A percentile compares a stretch with the other conserved stretches of the same genome.
phyloP scores from a whole-genome alignment of 1,140 invertebrate genomes.

The Doryteuthis pealeii region DNA sequence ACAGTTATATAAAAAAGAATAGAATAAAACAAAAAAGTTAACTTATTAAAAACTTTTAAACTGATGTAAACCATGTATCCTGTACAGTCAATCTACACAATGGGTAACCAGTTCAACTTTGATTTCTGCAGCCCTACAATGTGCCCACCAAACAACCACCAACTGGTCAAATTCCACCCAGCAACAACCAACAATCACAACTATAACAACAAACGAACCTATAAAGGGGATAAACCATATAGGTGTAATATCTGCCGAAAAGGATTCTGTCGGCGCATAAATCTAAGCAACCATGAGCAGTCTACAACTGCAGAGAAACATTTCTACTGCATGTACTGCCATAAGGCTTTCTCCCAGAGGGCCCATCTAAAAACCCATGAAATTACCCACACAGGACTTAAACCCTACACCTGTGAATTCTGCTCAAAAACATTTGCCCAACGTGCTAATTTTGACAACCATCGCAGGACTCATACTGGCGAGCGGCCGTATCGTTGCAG shows the following conservation, averaged over 20 bases:
- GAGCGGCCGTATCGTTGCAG: constrained; percentile 64
- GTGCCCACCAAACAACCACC: neutral
- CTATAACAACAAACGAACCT: constrained; percentile 16
- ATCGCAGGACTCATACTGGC: constrained; percentile 23
- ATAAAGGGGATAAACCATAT: constrained; percentile 29
- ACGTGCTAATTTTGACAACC: constrained; percentile 22
- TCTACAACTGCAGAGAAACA: constrained; percentile 69
- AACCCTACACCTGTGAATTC: constrained; percentile 73
- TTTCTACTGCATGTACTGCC: constrained; percentile 80
- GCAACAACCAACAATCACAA: neutral
- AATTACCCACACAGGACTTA: constrained; percentile 28
- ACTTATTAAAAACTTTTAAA: no score
- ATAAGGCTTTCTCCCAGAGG: constrained; percentile 77
- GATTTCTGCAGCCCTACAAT: neutral
- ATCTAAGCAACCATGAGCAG: constrained; percentile 22
- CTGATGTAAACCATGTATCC: neutral
- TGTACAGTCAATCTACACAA: neutral
- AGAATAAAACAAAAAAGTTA: no score
- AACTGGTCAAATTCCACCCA: neutral
- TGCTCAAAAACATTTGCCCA: constrained; percentile 67
- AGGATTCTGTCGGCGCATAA: constrained; percentile 24
- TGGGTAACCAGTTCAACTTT: constrained; percentile 1
- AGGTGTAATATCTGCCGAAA: constrained; percentile 22
- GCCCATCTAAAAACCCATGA: constrained; percentile 23
- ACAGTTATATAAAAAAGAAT: no score